Conservation (phyloP, 2,888 invertebrate species). For the Latrodectus elegans region DNA sequence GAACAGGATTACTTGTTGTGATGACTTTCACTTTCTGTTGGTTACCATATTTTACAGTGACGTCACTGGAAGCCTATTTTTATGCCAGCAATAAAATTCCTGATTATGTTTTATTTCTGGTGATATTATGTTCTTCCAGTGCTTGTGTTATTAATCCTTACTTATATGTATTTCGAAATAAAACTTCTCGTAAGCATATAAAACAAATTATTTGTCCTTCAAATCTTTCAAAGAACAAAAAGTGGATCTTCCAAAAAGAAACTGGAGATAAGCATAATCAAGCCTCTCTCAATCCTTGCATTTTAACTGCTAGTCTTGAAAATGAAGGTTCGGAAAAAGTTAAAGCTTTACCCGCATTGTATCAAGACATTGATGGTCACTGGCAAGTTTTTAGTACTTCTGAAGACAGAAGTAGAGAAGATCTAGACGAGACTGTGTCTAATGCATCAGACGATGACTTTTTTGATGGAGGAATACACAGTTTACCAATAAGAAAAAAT, state of each 20-base stretch:
- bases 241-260: conserved; percentile 41
- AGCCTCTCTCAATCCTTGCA: conserved; percentile 41
- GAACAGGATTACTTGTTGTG: conserved; percentile 87
- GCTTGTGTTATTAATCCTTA: conserved; percentile 83
- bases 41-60: conserved; percentile 77
- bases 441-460: conserved; percentile 58
- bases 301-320: conserved; percentile 54
- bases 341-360: conserved; percentile 53
- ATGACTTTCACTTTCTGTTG: conserved; percentile 81
- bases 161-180: conserved; percentile 85
- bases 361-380: conserved; percentile 53
- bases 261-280: conserved; percentile 35
- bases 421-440: conserved; percentile 51
- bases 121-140: conserved; percentile 78
- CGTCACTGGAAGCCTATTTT: conserved; percentile 75
- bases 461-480: conserved; percentile 32
- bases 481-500: conserved; percentile 10
- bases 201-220: conserved; percentile 58
- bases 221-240: conserved; percentile 47
- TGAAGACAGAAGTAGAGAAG: conserved; percentile 60
- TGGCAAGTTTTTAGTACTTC: conserved; percentile 64
- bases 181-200: conserved; percentile 80
- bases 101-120: conserved; percentile 76
- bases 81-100: conserved; percentile 75
- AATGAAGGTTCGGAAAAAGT: conserved; percentile 60